These are phyloP conservation scores for Malurus cyaneus DNA, from an alignment of 2,113 vertebrate species.

Conservation along the genomic window DNA sequence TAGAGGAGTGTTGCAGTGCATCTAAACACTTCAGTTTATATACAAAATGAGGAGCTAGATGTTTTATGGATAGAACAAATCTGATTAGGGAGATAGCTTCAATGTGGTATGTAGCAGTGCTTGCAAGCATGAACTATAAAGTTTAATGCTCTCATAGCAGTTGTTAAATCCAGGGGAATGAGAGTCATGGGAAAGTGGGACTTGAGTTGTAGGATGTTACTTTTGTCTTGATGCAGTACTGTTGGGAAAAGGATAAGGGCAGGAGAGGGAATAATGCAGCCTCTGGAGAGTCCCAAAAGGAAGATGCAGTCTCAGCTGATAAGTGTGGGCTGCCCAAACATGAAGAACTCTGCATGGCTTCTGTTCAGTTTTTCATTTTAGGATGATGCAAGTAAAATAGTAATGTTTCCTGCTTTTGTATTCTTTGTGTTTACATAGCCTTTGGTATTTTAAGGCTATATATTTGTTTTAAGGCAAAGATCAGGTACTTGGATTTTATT, in stretches of 20 bases:
- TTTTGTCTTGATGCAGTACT: not conserved
- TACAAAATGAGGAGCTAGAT: not conserved
- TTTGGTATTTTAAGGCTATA: constrained; percentile 7
- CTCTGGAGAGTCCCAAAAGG: not conserved
- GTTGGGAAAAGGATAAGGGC: not conserved
- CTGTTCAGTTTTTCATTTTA: not conserved
- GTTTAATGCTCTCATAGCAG: not conserved
- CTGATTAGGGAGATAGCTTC: not conserved
- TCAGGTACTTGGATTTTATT: not conserved
- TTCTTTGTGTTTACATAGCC: constrained; percentile 39
- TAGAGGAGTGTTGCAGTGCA: not conserved
- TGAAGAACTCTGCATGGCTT: not conserved
- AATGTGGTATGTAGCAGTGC: not conserved
- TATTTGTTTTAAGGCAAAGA: constrained; percentile 23
- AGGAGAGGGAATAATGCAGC: not conserved
- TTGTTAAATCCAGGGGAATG: not conserved
- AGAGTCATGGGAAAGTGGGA: not conserved
- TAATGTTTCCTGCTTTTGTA: constrained; percentile 54
- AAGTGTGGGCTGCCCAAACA: not conserved
- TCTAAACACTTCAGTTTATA: not conserved
- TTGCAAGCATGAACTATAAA: not conserved
- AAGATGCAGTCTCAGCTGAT: not conserved
- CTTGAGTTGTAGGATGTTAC: not conserved
- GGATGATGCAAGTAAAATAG: not conserved
- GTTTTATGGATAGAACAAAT: not conserved